Evolutionary conservation across 2,113 vertebrate genomes (phyloP), one percentile per base, ranked within the genome.

Genomic region (Dascyllus trimaculatus): DNA sequence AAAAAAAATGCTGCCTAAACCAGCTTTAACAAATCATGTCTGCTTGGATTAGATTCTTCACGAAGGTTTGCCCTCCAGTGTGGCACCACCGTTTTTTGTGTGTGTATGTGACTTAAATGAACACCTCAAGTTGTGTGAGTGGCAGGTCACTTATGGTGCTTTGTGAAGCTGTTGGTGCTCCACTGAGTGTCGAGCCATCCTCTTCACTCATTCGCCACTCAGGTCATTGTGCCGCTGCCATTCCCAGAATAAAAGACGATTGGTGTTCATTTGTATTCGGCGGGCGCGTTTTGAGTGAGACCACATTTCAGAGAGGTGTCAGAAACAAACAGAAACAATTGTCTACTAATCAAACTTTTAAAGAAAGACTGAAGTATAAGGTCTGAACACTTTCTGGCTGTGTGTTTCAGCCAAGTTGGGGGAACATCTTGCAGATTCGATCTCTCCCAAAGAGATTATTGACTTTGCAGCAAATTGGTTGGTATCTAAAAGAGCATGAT

Each of bases 381-480:
- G 66, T 57, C 17, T 56, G 35, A 73, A 10, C 75, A 32, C n/a
- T 48, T 60, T 65, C 40, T 21, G 57, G 17, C 19, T 61, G 51
- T 24, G 22, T 65, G 17, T 26, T 32, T 2, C 19, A 45, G 66
- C 46, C 56, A 54, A 60, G 13, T 87, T 71, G 49, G 24, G 49
- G 24, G 75, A 25, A 62, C 66, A 73, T 75, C 70, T 66, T 38
- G 19, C 22, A 51, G 73, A 62, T 84, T 81, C 11, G 0, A 82
- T 90, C 58, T 76, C 48, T 51, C 49, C 64, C 57, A 49, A 45
- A 84, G 70, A 81, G 65, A 76, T 87, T 87, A 87, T 84, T 85
- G 80, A 90, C 78, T 81, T 87, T 48, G 84, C 71, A 51, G 80
- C 49, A 82, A 80, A 86, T 84, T 81, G 70, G 61, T 70, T n/a